Evolutionary conservation across 2,888 invertebrate genomes (phyloP), one percentile per base, ranked within the genome.

Genomic region (Metacarcinus magister): DNA sequence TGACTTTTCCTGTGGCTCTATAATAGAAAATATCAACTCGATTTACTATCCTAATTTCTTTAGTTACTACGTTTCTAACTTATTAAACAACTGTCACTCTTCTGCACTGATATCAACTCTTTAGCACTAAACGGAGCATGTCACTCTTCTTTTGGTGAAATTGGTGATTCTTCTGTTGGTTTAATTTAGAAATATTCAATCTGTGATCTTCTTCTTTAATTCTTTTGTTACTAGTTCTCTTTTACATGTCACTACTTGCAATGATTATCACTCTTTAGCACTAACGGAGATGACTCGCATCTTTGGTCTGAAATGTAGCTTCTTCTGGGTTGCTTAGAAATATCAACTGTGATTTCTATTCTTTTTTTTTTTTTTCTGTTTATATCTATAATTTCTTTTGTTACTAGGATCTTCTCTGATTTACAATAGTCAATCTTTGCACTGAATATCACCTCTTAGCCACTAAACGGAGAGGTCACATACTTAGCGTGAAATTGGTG

Each of bases 121-220:
- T n/a, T n/a, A n/a, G n/a, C n/a, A n/a, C n/a, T n/a, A n/a, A n/a
- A n/a, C n/a, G n/a, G n/a, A 19, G 19, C 19, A 19, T 44, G 28
- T 48, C 93, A 48, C 7, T 48, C 28, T 48, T 54, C 48, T 43
- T 75, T 94, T 16, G 94, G 94, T n/a, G 94, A 87, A 13, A 94
- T 32, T 94, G 67, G 95, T 39, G 39, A 92, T 67, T 95, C 75
- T 39, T 95, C 95, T 43, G 43, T 67, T 60, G 44, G 44, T 46
- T 93, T 43, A n/a, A n/a, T 28, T 94, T 87, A 44, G 87, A 28
- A 10, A 94, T 48, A 89, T 94, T 54, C 46, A 93, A 19, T n/a
- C 48, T 48, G 48, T 48, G 10, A 48, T 48, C n/a, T n/a, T n/a
- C n/a, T n/a, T n/a, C n/a, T n/a, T n/a, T n/a, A n/a, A n/a, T 48